Evolutionary conservation across 2,797 vertebrate genomes (phyloP).

Genomic region (Cynopterus sphinx): DNA sequence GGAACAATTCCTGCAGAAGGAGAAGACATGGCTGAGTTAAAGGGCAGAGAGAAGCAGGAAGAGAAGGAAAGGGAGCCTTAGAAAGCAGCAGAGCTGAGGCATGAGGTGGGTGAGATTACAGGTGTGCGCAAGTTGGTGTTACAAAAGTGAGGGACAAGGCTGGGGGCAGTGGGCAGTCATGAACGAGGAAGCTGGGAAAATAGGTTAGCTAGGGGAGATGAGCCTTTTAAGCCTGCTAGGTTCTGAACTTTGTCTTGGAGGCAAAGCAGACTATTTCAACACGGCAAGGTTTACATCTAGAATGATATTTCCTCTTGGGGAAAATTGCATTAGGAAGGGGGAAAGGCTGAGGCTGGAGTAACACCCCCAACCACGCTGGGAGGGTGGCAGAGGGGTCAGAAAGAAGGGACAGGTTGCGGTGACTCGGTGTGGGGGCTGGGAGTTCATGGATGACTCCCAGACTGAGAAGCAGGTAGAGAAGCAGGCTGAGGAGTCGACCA

Average conservation of each 20-base stretch:
- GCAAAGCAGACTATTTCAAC: background rate
- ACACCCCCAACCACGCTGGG: background rate
- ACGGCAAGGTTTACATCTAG: background rate
- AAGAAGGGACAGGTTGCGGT: background rate
- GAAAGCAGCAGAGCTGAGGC: background rate
- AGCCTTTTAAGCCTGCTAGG: background rate
- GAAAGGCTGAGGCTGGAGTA: background rate
- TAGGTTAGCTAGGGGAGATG: no score
- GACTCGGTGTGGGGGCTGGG: no score
- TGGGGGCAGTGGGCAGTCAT: fast-evolving
- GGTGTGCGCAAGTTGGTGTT: background rate
- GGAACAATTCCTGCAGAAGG: background rate
- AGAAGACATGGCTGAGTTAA: background rate
- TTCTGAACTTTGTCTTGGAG: background rate
- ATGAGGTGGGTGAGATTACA: background rate
- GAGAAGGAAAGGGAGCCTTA: background rate
- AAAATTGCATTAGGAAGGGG: background rate
- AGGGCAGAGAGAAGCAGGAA: background rate
- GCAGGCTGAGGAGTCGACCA: fast-evolving
- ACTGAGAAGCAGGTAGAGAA: background rate
- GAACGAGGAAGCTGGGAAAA: background rate
- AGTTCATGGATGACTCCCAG: fast-evolving
- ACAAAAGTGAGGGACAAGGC: background rate
- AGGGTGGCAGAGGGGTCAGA: background rate
- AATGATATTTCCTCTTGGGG: background rate